A percentile compares a stretch with the other conserved stretches of the same genome.
Conservation (phyloP, 2,888 invertebrate species). For the Epistrophe eligans region DNA sequence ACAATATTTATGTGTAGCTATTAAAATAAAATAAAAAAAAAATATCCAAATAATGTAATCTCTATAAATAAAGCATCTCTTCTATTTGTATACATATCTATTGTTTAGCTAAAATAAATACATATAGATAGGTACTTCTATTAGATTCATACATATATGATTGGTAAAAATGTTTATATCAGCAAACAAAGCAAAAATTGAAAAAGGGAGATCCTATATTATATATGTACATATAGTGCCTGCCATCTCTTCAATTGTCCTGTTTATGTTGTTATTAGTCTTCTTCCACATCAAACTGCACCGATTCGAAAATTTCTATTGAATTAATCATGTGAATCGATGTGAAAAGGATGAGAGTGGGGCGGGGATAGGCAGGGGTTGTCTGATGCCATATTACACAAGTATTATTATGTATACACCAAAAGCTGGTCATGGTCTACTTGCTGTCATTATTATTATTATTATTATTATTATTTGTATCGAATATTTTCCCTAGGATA, state of each 20-base stretch:
- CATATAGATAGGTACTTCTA: no score
- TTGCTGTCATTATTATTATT: slow-evolving; percentile 64
- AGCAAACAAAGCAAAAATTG: slow-evolving; percentile 18
- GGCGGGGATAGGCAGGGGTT: not conserved
- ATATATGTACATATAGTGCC: no score
- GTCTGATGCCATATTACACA: slow-evolving; percentile 7
- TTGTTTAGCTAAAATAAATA: no score
- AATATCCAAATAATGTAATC: slow-evolving; percentile 48
- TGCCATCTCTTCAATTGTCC: not conserved
- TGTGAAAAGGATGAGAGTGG: not conserved
- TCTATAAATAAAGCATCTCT: slow-evolving; percentile 57
- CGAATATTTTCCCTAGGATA: slow-evolving; percentile 38
- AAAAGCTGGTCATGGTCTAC: slow-evolving; percentile 68
- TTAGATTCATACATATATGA: no score
- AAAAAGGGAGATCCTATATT: not conserved
- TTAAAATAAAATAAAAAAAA: not conserved
- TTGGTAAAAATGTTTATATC: no score
- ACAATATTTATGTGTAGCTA: slow-evolving; percentile 27
- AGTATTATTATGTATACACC: slow-evolving; percentile 28
- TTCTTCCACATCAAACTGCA: slow-evolving; percentile 3
- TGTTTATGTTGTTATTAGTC: not conserved
- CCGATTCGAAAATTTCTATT: slow-evolving; percentile 40
- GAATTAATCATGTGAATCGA: slow-evolving; percentile 64
- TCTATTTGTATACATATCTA: not conserved
- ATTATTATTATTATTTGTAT: slow-evolving; percentile 62